Evolutionary conservation across 2,797 vertebrate genomes (phyloP).

Genomic region (Spheniscus humboldti): DNA sequence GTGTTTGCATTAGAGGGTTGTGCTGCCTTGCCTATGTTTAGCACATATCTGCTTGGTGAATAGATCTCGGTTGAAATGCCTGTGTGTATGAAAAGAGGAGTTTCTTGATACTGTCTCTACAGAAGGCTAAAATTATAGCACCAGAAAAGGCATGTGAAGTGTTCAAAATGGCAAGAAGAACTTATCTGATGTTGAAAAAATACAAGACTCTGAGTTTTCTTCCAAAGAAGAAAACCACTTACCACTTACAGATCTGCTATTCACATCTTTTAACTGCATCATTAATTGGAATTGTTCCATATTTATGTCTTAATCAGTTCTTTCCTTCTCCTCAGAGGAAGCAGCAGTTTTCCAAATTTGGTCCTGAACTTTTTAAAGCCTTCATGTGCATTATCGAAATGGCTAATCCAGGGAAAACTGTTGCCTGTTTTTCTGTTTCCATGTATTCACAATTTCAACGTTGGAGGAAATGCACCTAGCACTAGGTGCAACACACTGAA

Average conservation of each 20-base stretch:
- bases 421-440: slow-evolving; percentile 10
- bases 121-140: background rate
- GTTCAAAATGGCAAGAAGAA: background rate
- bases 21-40: background rate
- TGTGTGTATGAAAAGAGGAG: background rate
- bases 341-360: background rate
- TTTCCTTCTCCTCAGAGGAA: background rate
- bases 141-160: background rate
- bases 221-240: background rate
- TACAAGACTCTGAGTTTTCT: background rate
- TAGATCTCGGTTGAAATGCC: background rate
- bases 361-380: background rate
- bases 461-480: background rate
- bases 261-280: background rate
- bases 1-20: background rate
- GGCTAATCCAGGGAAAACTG: background rate
- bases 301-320: background rate
- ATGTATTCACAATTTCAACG: background rate
- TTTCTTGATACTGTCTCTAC: background rate
- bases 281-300: background rate
- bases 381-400: background rate
- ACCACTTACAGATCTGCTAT: background rate
- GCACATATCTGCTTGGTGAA: background rate
- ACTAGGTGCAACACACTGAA: slow-evolving; percentile 4
- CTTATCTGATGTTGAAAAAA: background rate